A percentile compares a stretch with the other conserved stretches of the same genome.
These are phyloP conservation scores for Apis florea DNA, from an alignment of 1,140 invertebrate genomes.

Conservation along the genomic window DNA sequence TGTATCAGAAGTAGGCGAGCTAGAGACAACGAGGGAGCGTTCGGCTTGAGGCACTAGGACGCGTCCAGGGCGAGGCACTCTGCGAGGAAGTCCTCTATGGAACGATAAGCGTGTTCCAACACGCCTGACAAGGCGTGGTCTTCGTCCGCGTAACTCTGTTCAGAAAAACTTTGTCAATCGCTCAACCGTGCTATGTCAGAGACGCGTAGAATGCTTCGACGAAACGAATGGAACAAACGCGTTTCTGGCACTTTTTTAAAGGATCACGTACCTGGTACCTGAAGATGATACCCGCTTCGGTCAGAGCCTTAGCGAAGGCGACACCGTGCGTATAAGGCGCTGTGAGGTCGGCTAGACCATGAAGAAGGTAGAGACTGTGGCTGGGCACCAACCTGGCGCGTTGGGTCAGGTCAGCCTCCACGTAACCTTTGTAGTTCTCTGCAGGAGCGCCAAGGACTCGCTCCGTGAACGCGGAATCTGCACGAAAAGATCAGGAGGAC, in stretches of 20 bases:
- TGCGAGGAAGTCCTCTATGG: slow-evolving; percentile 92
- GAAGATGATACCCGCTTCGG: slow-evolving; percentile 92
- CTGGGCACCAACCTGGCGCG: slow-evolving; percentile 91
- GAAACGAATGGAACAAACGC: too few relatives aligned
- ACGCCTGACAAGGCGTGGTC: slow-evolving; percentile 89
- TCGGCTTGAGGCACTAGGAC: slow-evolving; percentile 80
- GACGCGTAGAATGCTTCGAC: too few relatives aligned
- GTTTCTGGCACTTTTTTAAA: too few relatives aligned
- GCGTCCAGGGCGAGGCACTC: slow-evolving; percentile 92
- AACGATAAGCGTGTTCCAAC: slow-evolving; percentile 90
- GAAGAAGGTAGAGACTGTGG: slow-evolving; percentile 93
- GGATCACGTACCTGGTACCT: slow-evolving; percentile 88
- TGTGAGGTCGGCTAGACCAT: slow-evolving; percentile 93
- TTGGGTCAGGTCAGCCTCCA: slow-evolving; percentile 93
- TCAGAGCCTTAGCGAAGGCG: slow-evolving; percentile 91
- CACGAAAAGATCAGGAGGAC: not conserved
- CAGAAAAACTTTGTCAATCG: not conserved
- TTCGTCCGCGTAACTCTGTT: slow-evolving; percentile 91
- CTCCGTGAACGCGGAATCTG: slow-evolving; percentile 97
- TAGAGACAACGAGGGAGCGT: slow-evolving; percentile 75
- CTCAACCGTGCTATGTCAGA: too few relatives aligned
- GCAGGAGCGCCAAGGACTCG: slow-evolving; percentile 92
- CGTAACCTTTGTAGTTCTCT: slow-evolving; percentile 96
- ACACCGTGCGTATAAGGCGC: slow-evolving; percentile 96
- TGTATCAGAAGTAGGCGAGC: slow-evolving; percentile 71